Conservation (phyloP, 2,113 vertebrate genomes). For the Platysteira castanea region DNA sequence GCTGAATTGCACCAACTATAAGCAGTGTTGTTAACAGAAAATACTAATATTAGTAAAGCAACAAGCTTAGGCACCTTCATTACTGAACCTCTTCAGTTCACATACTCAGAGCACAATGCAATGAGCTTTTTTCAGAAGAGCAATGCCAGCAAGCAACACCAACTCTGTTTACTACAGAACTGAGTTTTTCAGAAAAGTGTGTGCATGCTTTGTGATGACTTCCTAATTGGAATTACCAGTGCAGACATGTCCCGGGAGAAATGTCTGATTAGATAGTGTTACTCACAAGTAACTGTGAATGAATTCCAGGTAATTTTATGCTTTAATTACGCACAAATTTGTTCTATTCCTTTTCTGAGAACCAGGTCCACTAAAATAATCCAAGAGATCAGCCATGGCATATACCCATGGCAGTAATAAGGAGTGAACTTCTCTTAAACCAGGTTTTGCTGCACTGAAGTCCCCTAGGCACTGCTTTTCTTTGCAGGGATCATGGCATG, state of each 20-base stretch:
- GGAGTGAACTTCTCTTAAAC: not conserved
- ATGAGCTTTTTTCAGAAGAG: not conserved
- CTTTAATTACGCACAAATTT: not conserved
- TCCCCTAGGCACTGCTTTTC: not conserved
- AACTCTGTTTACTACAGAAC: not conserved
- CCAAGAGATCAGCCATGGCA: not conserved
- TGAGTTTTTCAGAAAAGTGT: not conserved
- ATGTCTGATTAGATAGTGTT: not conserved
- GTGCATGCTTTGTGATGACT: not conserved
- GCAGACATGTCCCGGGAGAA: not conserved
- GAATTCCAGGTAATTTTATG: not conserved
- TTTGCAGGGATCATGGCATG: not conserved
- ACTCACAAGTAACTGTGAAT: not conserved
- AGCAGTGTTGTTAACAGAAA: not conserved
- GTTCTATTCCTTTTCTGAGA: not conserved
- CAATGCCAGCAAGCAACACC: not conserved
- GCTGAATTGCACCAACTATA: not conserved
- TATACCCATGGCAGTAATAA: not conserved
- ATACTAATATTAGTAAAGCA: not conserved
- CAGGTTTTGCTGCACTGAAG: not conserved
- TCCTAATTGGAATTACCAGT: not conserved
- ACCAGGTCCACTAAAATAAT: not conserved
- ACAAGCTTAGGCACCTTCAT: not conserved
- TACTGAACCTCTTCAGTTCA: not conserved
- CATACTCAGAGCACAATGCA: not conserved